Conservation (phyloP, 1,140 invertebrate species). For the Neomicropteryx cornuta region DNA sequence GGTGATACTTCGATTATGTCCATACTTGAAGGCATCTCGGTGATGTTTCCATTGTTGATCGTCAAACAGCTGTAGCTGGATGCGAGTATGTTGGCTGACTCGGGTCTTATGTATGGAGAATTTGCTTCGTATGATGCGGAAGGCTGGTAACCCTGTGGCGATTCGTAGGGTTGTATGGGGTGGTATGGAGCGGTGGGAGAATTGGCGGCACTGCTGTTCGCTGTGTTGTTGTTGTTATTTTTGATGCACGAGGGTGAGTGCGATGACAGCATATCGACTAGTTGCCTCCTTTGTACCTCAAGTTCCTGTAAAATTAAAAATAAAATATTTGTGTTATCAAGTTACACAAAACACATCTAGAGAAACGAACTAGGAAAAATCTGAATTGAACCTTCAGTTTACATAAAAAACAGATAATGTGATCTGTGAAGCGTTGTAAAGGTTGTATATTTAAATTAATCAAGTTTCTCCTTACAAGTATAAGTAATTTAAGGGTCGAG, state of each 20-base stretch:
- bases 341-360: no score
- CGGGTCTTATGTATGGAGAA: conserved; percentile 36
- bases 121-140: conserved; percentile 29
- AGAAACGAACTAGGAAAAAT: no score
- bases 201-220: conserved; percentile 17
- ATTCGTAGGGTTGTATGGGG: conserved; percentile 30
- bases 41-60: conserved; percentile 27
- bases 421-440: no score
- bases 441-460: no score
- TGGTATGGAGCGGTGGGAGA: conserved; percentile 29
- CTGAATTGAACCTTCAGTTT: no score
- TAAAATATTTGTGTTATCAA: no score
- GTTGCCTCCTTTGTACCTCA: conserved; percentile 56
- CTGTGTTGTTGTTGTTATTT: conserved; percentile 27
- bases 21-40: conserved; percentile 28
- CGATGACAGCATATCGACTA: conserved; percentile 62
- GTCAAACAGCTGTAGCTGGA: conserved; percentile 35
- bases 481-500: no score
- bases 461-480: no score
- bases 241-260: conserved; percentile 61
- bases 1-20: conserved; percentile 27
- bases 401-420: no score
- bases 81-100: conserved; percentile 38
- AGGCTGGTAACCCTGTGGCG: conserved; percentile 25
- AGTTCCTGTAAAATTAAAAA: conserved; percentile 45